Evolutionary conservation across 2,888 invertebrate species (phyloP).

Genomic region (Machimus atricapillus): DNA sequence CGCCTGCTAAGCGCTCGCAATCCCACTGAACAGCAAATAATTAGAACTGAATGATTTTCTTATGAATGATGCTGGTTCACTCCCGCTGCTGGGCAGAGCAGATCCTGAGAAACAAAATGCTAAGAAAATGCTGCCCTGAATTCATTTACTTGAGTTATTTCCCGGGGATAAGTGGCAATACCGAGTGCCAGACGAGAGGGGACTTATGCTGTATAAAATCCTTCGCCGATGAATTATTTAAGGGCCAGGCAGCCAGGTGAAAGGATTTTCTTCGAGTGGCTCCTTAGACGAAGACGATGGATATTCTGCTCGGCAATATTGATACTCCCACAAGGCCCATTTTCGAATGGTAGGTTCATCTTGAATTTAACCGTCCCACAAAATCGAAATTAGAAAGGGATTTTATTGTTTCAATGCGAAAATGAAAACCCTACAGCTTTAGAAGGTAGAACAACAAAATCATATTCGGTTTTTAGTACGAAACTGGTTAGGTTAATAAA

Average conservation of each 20-base stretch:
- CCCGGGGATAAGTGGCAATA: neutral
- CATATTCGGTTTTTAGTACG: neutral
- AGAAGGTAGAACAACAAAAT: neutral
- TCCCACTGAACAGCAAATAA: neutral
- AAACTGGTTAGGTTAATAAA: too few species aligned
- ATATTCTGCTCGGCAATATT: neutral
- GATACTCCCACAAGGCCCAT: neutral
- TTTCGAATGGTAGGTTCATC: neutral
- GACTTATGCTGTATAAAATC: neutral
- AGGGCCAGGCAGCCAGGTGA: neutral
- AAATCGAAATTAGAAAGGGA: neutral
- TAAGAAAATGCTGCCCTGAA: neutral
- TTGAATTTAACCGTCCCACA: neutral
- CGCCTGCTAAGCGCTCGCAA: neutral
- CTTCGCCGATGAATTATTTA: neutral
- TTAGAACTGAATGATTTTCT: neutral
- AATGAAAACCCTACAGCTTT: neutral
- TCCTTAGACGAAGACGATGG: neutral
- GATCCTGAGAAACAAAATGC: neutral
- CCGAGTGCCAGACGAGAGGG: neutral
- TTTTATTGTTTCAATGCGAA: neutral
- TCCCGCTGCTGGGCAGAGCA: neutral
- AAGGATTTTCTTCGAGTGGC: neutral
- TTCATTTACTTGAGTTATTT: neutral
- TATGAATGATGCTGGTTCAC: neutral